Conservation (phyloP, 2,888 invertebrate species). For the Drosophila crucigera region DNA sequence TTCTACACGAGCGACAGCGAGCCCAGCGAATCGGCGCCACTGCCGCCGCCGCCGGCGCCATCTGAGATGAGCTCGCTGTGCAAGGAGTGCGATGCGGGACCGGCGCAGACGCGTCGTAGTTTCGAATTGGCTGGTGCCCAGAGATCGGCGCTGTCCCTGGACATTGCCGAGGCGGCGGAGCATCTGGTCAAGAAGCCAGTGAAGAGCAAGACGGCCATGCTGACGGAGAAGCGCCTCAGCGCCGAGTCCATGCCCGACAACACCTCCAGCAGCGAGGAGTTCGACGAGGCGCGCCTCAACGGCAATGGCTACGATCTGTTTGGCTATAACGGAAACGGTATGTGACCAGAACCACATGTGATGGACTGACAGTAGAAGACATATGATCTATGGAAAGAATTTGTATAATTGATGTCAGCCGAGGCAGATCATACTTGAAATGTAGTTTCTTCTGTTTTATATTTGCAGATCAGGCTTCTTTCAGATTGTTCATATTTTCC, state of each 20-base stretch:
- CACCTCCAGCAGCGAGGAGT: constrained; percentile 75
- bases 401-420: background rate
- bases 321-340: constrained; percentile 64
- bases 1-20: constrained; percentile 77
- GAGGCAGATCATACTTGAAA: background rate
- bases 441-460: background rate
- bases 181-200: constrained; percentile 58
- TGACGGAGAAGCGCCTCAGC: constrained; percentile 69
- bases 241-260: constrained; percentile 76
- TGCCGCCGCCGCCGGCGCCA: constrained; percentile 56
- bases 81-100: constrained; percentile 86
- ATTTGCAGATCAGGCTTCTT: background rate
- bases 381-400: background rate
- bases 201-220: constrained; percentile 72
- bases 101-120: constrained; percentile 89
- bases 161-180: constrained; percentile 67
- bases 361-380: background rate
- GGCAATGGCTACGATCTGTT: constrained; percentile 72
- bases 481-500: background rate
- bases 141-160: constrained; percentile 81
- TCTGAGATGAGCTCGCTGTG: constrained; percentile 84
- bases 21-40: constrained; percentile 64
- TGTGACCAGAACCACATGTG: background rate
- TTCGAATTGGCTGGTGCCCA: constrained; percentile 89
- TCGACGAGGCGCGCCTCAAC: constrained; percentile 71